Base-by-base conservation (phyloP, 2,888 invertebrate genomes). In the Drosophila kanekoi region DNA sequence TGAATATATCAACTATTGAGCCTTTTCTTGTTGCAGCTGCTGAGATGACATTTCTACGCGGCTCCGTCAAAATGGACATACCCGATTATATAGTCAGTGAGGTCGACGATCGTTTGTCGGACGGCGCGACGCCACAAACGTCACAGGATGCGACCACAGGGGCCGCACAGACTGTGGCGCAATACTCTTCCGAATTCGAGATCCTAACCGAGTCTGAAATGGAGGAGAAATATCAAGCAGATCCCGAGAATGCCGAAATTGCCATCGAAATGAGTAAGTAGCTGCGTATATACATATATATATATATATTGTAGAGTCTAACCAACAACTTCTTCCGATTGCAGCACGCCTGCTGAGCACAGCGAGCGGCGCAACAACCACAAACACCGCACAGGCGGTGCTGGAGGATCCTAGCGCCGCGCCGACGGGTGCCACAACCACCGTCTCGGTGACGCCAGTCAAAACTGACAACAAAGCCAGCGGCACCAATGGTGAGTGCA, bases 61-160 rank as follows among this genome's bases (percentile, higher is more conserved):
- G 93, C 69, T 92, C 93, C 63, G 92, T 94, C 16, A 94, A 94
- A 89, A 89, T 94, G 89, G 94, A 94, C 83, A 93, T 94, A 91
- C 94, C 94, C 18, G 94, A 94, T 77, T 94, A 94, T 77, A 91
- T 94, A 73, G 91, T 91, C 4, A 86, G 86, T 37, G 94, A 94
- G 75, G 91, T 92, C 3, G 89, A 91, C 23, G 92, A 92, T 73
- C 84, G 89, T 0, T 57, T 92, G 23, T 87, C 83, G 14, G 91
- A 90, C 37, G 86, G 89, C 1, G 87, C 89, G n/a, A 90, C 90
- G 58, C 89, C 89, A 14, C 92, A 91, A 62, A 84, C 90, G 28
- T 90, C 92, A 38, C 92, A 91, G 70, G 92, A 92, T 74, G 86
- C 89, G 14, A 86, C 79, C 48, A 83, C 76, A 23, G 83, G 76